phyloP scores from a whole-genome alignment of 2,797 vertebrate genomes.

The Fundulus diaphanus region DNA sequence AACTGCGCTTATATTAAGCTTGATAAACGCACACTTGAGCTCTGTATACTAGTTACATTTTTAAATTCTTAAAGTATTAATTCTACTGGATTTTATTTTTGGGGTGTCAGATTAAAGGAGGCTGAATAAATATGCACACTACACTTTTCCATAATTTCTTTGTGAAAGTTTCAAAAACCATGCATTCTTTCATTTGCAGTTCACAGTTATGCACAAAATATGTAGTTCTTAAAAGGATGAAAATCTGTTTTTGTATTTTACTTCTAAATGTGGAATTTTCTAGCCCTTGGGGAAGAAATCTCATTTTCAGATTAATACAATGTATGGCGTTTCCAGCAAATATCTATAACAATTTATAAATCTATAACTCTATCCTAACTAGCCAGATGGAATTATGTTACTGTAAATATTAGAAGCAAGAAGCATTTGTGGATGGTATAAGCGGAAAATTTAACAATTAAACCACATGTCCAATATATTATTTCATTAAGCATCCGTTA shows the following conservation, averaged over 20 bases:
- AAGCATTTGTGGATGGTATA: neutral
- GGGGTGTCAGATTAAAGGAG: neutral
- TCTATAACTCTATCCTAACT: neutral
- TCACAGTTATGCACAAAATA: neutral
- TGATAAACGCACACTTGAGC: no score
- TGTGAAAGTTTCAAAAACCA: neutral
- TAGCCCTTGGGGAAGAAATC: neutral
- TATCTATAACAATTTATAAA: neutral
- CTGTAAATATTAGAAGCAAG: neutral
- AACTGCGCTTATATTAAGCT: no score
- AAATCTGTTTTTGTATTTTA: neutral
- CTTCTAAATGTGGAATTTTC: neutral
- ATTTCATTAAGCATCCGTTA: conserved; percentile 11
- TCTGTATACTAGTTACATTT: no score
- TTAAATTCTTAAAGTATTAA: neutral
- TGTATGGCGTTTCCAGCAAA: neutral
- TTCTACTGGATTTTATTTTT: neutral
- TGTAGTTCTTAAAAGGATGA: neutral
- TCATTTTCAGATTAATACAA: neutral
- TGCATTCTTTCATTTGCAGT: neutral
- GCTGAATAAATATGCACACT: neutral
- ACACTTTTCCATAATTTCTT: neutral
- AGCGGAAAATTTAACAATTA: no score
- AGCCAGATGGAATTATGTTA: neutral
- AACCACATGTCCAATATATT: neutral